Evolutionary conservation across 2,113 vertebrate genomes (phyloP).

Genomic region (Polypterus bichir): DNA sequence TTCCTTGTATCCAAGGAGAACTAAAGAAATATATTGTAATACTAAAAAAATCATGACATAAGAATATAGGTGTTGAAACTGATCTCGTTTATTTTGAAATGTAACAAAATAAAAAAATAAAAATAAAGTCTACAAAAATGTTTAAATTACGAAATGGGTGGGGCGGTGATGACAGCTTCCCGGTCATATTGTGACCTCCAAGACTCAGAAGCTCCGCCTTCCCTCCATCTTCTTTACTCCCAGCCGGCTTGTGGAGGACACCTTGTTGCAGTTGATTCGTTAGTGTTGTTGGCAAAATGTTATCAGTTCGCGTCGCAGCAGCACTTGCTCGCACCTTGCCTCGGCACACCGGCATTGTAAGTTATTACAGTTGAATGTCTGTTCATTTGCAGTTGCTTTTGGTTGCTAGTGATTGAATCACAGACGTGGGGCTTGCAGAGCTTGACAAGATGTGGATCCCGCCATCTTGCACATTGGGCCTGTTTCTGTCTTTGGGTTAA

Average conservation of each 20-base stretch:
- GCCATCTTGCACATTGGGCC: conserved; percentile 27
- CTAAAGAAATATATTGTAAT: no score
- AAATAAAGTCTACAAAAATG: no score
- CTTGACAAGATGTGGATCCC: conserved; percentile 4
- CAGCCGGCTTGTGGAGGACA: conserved; percentile 38
- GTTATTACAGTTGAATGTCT: conserved; percentile 14
- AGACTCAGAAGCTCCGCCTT: conserved; percentile 3
- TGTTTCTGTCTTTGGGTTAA: neutral
- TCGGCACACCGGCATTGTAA: conserved; percentile 72
- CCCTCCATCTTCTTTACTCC: conserved; percentile 30
- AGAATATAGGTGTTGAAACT: no score
- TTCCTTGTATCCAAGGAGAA: no score
- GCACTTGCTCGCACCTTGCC: conserved; percentile 67
- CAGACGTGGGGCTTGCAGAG: no score
- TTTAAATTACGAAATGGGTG: no score
- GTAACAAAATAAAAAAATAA: no score
- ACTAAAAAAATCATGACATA: no score
- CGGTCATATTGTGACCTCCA: conserved; percentile 10
- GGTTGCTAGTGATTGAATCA: conserved; percentile 5
- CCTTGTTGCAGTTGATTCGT: conserved; percentile 17
- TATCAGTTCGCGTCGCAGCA: conserved; percentile 78
- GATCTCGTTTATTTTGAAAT: no score
- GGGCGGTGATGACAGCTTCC: conserved; percentile 16
- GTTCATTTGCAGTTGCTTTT: neutral
- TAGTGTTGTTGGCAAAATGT: conserved; percentile 45